phyloP scores from a whole-genome alignment of 2,113 vertebrate species.

The Anser brachyrhynchus region DNA sequence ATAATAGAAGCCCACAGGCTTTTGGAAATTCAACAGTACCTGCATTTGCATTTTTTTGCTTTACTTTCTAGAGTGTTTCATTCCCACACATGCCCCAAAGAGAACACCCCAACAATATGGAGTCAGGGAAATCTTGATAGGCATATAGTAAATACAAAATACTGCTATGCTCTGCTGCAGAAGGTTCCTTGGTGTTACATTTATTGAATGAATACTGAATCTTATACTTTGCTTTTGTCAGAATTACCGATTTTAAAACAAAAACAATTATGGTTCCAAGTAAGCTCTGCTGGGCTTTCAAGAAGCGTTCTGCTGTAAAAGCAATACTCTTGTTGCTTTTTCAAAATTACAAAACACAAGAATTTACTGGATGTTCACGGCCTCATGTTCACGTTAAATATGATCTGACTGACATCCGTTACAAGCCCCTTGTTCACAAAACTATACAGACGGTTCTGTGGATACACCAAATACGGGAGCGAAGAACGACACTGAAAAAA shows the following conservation, averaged over 20 bases:
- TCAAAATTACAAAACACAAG: neutral
- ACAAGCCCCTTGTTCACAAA: constrained; percentile 23
- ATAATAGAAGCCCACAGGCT: neutral
- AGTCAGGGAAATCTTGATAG: neutral
- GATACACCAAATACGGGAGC: constrained; percentile 4
- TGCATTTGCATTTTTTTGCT: neutral
- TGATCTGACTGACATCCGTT: neutral
- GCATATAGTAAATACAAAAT: neutral
- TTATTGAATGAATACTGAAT: neutral
- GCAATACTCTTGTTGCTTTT: neutral
- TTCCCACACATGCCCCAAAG: neutral
- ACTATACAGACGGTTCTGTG: neutral
- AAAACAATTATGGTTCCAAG: neutral
- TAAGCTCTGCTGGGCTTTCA: neutral
- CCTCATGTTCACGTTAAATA: constrained; percentile 10
- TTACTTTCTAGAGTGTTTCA: neutral
- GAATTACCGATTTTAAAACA: neutral
- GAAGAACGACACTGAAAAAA: constrained; percentile 28
- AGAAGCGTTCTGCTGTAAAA: neutral
- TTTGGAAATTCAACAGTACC: neutral
- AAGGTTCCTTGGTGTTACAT: neutral
- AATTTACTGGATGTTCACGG: neutral
- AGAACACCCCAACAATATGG: neutral
- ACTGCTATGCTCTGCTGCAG: neutral
- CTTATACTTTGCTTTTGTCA: neutral